Evolutionary conservation across 1,140 invertebrate species (phyloP), one percentile per base, ranked within the genome.

Genomic region (Ylistrum balloti): DNA sequence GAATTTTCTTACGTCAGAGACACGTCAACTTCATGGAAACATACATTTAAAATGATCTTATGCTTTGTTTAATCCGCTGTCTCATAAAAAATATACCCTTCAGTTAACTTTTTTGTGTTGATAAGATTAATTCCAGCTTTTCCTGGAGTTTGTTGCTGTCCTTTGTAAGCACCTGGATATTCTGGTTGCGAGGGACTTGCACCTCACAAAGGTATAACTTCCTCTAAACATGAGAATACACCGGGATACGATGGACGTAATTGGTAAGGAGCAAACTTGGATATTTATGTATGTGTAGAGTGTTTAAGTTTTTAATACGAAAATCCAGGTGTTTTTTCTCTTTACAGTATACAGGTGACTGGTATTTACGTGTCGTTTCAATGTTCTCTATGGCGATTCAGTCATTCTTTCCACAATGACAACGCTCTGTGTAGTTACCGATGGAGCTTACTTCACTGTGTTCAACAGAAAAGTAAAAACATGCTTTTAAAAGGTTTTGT

Each of bases 201-300:
- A 74, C 5, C 20, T 5, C 5, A 11, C 1, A 74, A 74, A 74
- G n/a, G 56, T 74, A 74, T n/a, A 74, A 74, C 56, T 28, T 74
- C 56, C 56, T 17, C 56, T n/a, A 74, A 74, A 74, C 56, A 74
- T 28, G 56, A 28, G 22, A 3, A 74, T 5, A 74, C 15, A 28
- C 56, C 56, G 56, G 56, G 56, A 74, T 28, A 74, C 20, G 3
- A 74, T n/a, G 9, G 17, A 28, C 22, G 56, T 74, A 74, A 74
- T 28, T n/a, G 22, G 20, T 9, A 74, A 28, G 56, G 56, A 5
- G 11, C 56, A 74, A 74, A 74, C 56, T 28, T 74, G 56, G 56
- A 74, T 74, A 74, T 74, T 74, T 74, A 74, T 28, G n/a, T 74
- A 74, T 74, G n/a, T 74, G 56, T 28, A 74, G 56, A 45, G 56